Evolutionary conservation across 2,797 vertebrate genomes (phyloP).

Genomic region (Protonibea diacanthus): DNA sequence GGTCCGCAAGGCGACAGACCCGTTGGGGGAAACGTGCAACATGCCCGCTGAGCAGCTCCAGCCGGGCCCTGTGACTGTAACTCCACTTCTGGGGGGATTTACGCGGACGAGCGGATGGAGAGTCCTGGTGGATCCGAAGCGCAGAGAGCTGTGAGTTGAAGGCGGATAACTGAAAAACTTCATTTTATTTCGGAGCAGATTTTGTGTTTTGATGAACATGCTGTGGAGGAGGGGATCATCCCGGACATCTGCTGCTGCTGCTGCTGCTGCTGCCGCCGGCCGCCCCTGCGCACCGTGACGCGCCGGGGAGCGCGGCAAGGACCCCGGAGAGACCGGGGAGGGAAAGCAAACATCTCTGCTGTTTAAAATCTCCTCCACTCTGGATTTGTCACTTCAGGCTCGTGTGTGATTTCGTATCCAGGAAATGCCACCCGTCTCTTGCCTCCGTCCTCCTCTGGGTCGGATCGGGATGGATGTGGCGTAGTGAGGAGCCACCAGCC

Average conservation of each 20-base stretch:
- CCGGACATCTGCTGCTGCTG: conserved; percentile 14
- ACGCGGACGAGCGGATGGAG: conserved; percentile 27
- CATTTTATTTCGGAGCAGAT: neutral
- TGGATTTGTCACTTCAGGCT: conserved; percentile 33
- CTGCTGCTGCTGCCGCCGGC: neutral
- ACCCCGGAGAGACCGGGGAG: conserved; percentile 23
- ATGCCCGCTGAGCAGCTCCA: conserved; percentile 53
- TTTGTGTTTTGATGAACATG: neutral
- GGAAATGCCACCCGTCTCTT: conserved; percentile 43
- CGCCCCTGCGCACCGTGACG: conserved; percentile 50
- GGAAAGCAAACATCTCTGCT: neutral
- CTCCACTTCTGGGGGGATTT: conserved; percentile 41
- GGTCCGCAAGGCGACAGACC: neutral
- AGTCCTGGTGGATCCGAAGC: conserved; percentile 24
- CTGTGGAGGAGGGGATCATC: conserved; percentile 38
- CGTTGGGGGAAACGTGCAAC: conserved; percentile 8
- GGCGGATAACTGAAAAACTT: conserved; percentile 39
- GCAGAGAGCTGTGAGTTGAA: conserved; percentile 50
- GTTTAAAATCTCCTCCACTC: neutral
- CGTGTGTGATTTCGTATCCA: conserved; percentile 4
- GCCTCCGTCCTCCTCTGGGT: conserved; percentile 35
- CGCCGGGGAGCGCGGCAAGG: conserved; percentile 26
- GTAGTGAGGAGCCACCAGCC: conserved; percentile 65
- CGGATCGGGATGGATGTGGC: conserved; percentile 60
- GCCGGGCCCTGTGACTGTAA: conserved; percentile 10